Conservation (phyloP, 2,113 vertebrate species). For the Equus przewalskii region DNA sequence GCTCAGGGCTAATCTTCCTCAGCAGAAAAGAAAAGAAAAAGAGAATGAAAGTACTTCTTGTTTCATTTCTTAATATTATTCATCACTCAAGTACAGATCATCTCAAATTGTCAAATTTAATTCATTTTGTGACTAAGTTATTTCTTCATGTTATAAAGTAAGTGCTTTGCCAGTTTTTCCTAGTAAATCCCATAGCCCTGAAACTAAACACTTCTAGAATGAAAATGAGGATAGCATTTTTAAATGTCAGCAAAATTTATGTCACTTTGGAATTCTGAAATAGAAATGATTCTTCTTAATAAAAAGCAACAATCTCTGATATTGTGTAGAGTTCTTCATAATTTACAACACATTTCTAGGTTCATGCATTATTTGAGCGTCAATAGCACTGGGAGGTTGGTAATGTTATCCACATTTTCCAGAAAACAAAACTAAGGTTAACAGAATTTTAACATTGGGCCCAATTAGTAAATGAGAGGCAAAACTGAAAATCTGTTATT, state of each 20-base stretch:
- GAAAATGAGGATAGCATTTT: neutral
- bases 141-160: neutral
- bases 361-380: neutral
- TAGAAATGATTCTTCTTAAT: neutral
- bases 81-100: neutral
- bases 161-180: neutral
- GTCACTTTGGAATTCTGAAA: neutral
- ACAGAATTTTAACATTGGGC: neutral
- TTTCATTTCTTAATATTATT: conserved; percentile 22
- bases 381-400: neutral
- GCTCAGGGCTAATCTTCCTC: too few relatives aligned
- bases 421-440: neutral
- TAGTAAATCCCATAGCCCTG: neutral
- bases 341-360: neutral
- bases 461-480: neutral
- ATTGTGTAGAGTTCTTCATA: neutral
- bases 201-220: neutral
- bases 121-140: neutral
- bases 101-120: neutral
- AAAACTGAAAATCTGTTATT: neutral
- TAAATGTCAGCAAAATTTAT: neutral
- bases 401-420: neutral
- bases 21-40: too few relatives aligned
- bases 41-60: neutral
- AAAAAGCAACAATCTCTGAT: neutral